Evolutionary conservation across 2,113 vertebrate species (phyloP), one percentile per base, ranked within the genome.

Genomic region (Takifugu bimaculatus): DNA sequence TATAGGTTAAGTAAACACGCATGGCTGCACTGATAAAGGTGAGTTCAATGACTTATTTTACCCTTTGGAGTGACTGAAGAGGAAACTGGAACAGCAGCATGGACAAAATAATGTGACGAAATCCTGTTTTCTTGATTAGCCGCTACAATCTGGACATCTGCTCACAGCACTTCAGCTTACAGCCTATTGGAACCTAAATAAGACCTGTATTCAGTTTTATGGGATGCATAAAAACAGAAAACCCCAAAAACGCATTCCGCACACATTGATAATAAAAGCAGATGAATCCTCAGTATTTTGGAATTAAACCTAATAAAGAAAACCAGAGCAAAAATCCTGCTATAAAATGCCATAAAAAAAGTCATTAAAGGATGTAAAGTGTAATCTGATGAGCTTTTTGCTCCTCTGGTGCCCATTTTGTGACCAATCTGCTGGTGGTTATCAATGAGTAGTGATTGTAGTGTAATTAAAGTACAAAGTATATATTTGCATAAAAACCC

Each of bases 1-100:
- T 68, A 32, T 42, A 52, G 66, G 44, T 73, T 74, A 53, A 45
- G 56, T 58, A 70, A 79, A 76, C 63, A 70, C 43, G 57, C 48
- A 42, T 25, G 11, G 28, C 13, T 57, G 50, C 29, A 53, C 1
- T 60, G 27, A 68, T 35, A 39, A 39, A 44, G 48, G 28, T 25
- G 25, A 4, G 43, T 72, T 63, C 57, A 79, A 4, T 50, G 9
- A 28, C 57, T 13, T 35, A 67, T 69, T 54, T 50, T 55, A 72
- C 25, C 45, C 39, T 62, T 57, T 20, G 11, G 26, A 39, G 11
- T 11, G 35, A 39, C 35, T 35, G 32, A 35, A 20, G 20, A 20
- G 20, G 20, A 20, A 20, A 20, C 4, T 39, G 9, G 11, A 39
- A 39, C 9, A 20, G 35, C 32, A 35, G 35, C 35, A 39, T 4